Base-by-base conservation (phyloP, 2,113 vertebrate species). In the Neodontobutis hainanensis region DNA sequence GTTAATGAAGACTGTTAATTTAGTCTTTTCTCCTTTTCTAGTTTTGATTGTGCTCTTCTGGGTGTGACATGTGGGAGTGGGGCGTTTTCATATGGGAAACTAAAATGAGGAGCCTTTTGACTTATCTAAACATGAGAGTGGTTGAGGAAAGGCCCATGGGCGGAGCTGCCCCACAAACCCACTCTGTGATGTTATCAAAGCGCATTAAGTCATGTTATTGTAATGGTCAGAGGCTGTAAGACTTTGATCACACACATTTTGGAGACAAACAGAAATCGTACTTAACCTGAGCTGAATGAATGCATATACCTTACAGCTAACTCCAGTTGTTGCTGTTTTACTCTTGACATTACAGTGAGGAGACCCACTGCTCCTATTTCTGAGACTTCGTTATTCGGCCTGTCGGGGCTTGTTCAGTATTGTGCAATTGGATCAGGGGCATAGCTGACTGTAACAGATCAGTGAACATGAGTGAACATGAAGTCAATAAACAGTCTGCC, bases 111-210 rank as follows among this genome's bases (percentile, higher is more conserved):
- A 55, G 52, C 4, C 9, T 45, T 38, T 38, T 4, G 36, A 4
- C 8, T 40, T 46, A 46, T 46, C 44, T 14, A 46, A 46, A 46
- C 44, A 46, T 12, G 44, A 46, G 9, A 45, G 8, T 14, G 16
- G 38, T 8, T 40, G 5, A 40, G 4, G 49, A 32, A 36, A 34
- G 27, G 19, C 46, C 11, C 53, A 42, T 0, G 40, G 68, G 52
- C 53, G 63, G 48, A 71, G 68, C 55, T 46, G 19, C n/a, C 35
- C 19, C 19, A 15, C 34, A 48, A 42, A 61, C 55, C 49, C 35
- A 32, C 53, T 49, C 14, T 27, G 8, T 59, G 38, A 47, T n/a
- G 11, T 9, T n/a, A 38, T 51, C 63, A 58, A 12, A 32, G 14
- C 1, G 15, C 10, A 47, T 60, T 51, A 27, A 52, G 14, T 46